These are phyloP conservation scores for Latrodectus hesperus DNA, from an alignment of 2,888 invertebrate genomes.

Conservation along the genomic window DNA sequence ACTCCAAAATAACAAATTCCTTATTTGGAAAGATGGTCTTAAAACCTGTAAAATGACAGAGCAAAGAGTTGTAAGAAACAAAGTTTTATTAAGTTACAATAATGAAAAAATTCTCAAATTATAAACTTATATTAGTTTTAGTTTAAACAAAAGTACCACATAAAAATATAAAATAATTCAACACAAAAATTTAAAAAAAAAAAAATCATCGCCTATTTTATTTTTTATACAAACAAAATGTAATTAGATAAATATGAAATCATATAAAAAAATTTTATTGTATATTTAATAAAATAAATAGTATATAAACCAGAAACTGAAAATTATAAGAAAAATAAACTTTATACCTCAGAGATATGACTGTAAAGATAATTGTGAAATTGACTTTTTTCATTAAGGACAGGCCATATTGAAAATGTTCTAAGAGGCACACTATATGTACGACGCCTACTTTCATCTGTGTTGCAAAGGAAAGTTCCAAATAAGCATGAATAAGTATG, in stretches of 20 bases:
- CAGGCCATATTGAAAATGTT: conserved; percentile 89
- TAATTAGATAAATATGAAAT: too few species aligned
- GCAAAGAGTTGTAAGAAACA: too few species aligned
- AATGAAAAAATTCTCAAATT: too few species aligned
- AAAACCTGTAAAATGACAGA: conserved; percentile 80
- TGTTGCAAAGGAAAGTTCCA: conserved; percentile 95
- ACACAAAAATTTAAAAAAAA: too few species aligned
- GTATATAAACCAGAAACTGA: conserved; percentile 12
- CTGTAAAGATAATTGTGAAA: conserved; percentile 91
- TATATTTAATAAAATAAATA: too few species aligned
- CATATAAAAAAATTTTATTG: too few species aligned
- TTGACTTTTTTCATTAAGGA: conserved; percentile 80
- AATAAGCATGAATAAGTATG: conserved; percentile 97
- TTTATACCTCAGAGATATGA: conserved; percentile 77
- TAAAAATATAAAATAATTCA: too few species aligned
- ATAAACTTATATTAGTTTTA: too few species aligned
- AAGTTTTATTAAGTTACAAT: too few species aligned
- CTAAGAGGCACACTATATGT: conserved; percentile 71
- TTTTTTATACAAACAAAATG: too few species aligned
- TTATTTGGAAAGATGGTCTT: conserved; percentile 89
- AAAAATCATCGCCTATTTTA: too few species aligned
- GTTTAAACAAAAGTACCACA: too few species aligned
- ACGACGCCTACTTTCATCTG: conserved; percentile 72
- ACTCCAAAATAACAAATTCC: conserved; percentile 88
- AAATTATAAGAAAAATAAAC: conserved; percentile 16